A percentile compares a stretch with the other conserved stretches of the same genome.
Evolutionary conservation across 2,888 invertebrate genomes (phyloP).

Genomic region (Ormyrus nitidulus): DNA sequence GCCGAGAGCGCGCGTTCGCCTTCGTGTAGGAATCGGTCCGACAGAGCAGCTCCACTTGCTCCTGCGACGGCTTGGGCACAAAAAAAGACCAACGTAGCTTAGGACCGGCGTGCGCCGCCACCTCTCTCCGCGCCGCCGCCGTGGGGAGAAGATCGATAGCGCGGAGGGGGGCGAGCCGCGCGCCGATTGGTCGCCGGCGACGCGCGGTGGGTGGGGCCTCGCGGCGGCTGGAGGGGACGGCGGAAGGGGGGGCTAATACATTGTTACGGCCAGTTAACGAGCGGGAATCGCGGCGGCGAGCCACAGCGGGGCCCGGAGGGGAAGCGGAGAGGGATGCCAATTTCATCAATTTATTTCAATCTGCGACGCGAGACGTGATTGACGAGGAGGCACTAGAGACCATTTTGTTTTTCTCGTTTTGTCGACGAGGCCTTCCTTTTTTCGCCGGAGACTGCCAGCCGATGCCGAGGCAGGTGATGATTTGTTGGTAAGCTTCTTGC

Average conservation of each 20-base stretch:
- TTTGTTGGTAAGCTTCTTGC: too few species aligned
- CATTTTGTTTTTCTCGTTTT: slow-evolving; percentile 65
- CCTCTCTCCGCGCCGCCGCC: not conserved
- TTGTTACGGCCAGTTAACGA: slow-evolving; percentile 71
- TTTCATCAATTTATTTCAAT: slow-evolving; percentile 74
- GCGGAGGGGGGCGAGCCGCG: not conserved
- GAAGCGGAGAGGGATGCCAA: slow-evolving; percentile 62
- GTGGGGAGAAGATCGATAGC: slow-evolving; percentile 8
- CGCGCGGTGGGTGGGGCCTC: slow-evolving; percentile 14
- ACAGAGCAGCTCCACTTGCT: slow-evolving; percentile 36
- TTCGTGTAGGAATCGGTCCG: not conserved
- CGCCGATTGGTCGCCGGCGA: not conserved
- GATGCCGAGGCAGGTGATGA: too few species aligned
- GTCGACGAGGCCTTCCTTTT: not conserved
- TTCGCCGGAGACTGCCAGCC: not conserved
- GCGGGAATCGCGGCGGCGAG: slow-evolving; percentile 56
- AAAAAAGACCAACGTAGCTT: slow-evolving; percentile 50
- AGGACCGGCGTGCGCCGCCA: not conserved
- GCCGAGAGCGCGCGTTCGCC: not conserved
- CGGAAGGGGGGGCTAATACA: slow-evolving; percentile 62
- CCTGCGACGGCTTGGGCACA: slow-evolving; percentile 8
- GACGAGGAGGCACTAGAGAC: slow-evolving; percentile 62
- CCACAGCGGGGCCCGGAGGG: slow-evolving; percentile 11
- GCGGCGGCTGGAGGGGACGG: not conserved
- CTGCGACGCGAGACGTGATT: slow-evolving; percentile 65